Percentiles rank a stretch among this genome's conserved stretches.
phyloP scores from a whole-genome alignment of 2,797 vertebrate species.

The Gobio occitaniae region DNA sequence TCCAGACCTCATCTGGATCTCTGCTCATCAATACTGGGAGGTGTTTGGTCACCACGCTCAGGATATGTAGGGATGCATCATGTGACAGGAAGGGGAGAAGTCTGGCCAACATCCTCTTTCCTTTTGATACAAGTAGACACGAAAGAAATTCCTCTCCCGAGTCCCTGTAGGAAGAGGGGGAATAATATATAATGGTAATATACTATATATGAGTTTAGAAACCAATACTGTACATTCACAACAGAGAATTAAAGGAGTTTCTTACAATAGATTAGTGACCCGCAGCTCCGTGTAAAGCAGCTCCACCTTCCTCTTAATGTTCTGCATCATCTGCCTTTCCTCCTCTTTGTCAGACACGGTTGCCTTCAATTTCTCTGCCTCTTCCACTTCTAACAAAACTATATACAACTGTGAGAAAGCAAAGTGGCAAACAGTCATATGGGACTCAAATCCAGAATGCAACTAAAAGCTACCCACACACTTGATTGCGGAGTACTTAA shows the following conservation, averaged over 20 bases:
- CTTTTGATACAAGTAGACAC: conserved; percentile 88
- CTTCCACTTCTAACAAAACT: conserved; percentile 87
- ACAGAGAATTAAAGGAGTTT: not conserved
- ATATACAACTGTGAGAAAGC: conserved; percentile 82
- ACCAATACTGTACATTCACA: not conserved
- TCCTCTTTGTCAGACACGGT: conserved; percentile 70
- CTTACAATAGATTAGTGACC: conserved; percentile 80
- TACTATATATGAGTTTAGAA: not conserved
- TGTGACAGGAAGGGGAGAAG: conserved; percentile 85
- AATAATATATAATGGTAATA: no score
- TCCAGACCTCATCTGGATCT: conserved; percentile 82
- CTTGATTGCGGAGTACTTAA: not conserved
- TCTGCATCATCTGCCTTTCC: conserved; percentile 69
- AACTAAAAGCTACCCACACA: not conserved
- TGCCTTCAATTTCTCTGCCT: conserved; percentile 75
- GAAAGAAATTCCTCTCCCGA: conserved; percentile 86
- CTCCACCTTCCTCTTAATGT: conserved; percentile 78
- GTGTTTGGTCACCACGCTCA: conserved; percentile 80
- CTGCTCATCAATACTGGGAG: conserved; percentile 87
- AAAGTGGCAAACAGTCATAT: not conserved
- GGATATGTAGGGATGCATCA: conserved; percentile 76
- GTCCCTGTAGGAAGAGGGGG: conserved; percentile 74
- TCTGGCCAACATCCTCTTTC: conserved; percentile 85
- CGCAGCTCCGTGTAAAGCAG: conserved; percentile 82
- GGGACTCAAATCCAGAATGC: not conserved